These are phyloP conservation scores for Camponotus pennsylvanicus DNA, from an alignment of 1,140 invertebrate species.

Conservation along the genomic window DNA sequence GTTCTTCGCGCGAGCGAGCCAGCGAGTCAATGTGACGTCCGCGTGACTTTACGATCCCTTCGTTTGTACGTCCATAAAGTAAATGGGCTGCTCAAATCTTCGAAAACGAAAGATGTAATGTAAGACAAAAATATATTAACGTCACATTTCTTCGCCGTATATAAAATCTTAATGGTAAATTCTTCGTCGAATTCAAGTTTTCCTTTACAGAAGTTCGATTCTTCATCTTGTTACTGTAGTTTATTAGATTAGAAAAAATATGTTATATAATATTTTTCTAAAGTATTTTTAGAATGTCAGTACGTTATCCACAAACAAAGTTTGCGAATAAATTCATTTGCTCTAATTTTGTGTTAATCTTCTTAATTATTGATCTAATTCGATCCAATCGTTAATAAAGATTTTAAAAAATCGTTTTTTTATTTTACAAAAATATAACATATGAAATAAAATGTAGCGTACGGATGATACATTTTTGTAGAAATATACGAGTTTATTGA, in stretches of 20 bases:
- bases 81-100: constrained; percentile 36
- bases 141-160: constrained; percentile 50
- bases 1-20: constrained; percentile 53
- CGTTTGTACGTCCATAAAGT: constrained; percentile 41
- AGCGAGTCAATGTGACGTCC: constrained; percentile 46
- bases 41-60: constrained; percentile 70
- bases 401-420: not conserved
- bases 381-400: too few relatives aligned
- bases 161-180: not conserved
- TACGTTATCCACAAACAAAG: too few relatives aligned
- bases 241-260: constrained; percentile 12
- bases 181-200: not conserved
- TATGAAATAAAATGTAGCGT: not conserved
- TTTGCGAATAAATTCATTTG: not conserved
- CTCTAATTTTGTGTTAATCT: not conserved
- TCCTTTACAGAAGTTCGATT: not conserved
- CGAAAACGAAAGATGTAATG: not conserved
- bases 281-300: too few relatives aligned
- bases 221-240: not conserved
- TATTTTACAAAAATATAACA: not conserved
- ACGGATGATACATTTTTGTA: not conserved
- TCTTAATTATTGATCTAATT: too few relatives aligned
- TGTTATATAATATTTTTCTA: too few relatives aligned
- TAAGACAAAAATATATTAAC: constrained; percentile 15
- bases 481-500: not conserved